These are phyloP conservation scores for Acanthoscelides obtectus DNA, from an alignment of 2,888 invertebrate genomes.

Conservation along the genomic window DNA sequence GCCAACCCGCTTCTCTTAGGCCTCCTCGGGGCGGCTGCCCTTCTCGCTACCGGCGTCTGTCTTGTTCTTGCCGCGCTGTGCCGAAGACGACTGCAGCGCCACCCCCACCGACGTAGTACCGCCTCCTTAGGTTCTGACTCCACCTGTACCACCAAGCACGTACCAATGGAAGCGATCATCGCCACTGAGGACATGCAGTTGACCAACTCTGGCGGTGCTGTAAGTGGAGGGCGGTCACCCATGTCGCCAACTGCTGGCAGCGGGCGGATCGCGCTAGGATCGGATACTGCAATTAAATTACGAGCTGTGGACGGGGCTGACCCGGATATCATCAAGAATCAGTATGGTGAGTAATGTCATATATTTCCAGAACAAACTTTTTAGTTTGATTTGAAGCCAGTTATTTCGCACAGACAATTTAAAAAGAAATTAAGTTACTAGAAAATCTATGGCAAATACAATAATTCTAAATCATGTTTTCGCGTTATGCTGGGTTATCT, in stretches of 20 bases:
- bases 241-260: slow-evolving; percentile 42
- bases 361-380: not conserved
- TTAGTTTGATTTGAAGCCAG: not conserved
- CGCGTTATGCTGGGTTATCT: no score
- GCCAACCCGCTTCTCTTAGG: slow-evolving; percentile 74
- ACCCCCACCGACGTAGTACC: slow-evolving; percentile 16
- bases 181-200: slow-evolving; percentile 44
- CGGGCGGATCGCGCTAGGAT: slow-evolving; percentile 31
- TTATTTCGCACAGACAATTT: not conserved
- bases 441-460: no score
- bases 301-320: slow-evolving; percentile 63
- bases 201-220: slow-evolving; percentile 38
- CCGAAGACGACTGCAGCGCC: slow-evolving; percentile 40
- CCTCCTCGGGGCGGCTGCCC: slow-evolving; percentile 70
- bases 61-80: slow-evolving; percentile 73
- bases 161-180: slow-evolving; percentile 46
- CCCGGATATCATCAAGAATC: slow-evolving; percentile 83
- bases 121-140: not conserved
- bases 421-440: no score
- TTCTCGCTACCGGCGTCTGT: slow-evolving; percentile 71
- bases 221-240: slow-evolving; percentile 43
- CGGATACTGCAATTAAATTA: slow-evolving; percentile 48
- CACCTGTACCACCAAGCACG: slow-evolving; percentile 36
- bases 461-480: no score
- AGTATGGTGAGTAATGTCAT: slow-evolving; percentile 66